Evolutionary conservation across 2,113 vertebrate genomes (phyloP), one percentile per base, ranked within the genome.

Genomic region (Gallinago media): DNA sequence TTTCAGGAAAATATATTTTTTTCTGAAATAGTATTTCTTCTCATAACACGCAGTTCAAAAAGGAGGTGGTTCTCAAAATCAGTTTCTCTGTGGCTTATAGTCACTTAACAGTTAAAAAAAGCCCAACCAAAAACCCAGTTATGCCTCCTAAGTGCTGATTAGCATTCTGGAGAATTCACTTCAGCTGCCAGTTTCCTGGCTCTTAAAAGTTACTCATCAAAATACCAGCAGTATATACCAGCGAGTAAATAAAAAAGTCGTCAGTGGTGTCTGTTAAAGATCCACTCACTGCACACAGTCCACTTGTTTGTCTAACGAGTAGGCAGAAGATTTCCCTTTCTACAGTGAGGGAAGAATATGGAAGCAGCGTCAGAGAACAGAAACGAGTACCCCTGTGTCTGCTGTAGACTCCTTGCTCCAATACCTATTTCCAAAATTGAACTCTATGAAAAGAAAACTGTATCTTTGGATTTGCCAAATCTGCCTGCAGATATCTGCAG

Each of bases 151-250:
- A 58, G 42, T 80, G 36, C 54, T 76, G 52, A 71, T 89, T 26
- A 68, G 8, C 26, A 27, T 86, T 46, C 59, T 61, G 25, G 59
- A 86, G 10, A 82, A 85, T 46, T 80, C 56, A 77, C 54, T 74
- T 27, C n/a, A 74, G 8, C 20, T 76, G 38, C 36, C 9, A 44
- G 6, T 70, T 84, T 86, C 21, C 32, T 92, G 46, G 18, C 63
- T 86, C 3, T 88, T 94, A 42, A 58, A 79, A 92, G 46, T 82
- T 34, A 58, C 32, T 66, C 11, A 47, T 75, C 59, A 83, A 63
- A 93, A 71, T 63, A 63, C 38, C 49, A 76, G 29, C 36, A 66
- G 15, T 62, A 72, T 85, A 88, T 92, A 79, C 16, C 23, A 42
- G 54, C 50, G 27, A 66, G 44, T 50, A 84, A 75, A 65, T 55